Percentiles rank a stretch among this genome's conserved stretches.
These are phyloP conservation scores for Abramis brama DNA, from an alignment of 2,113 vertebrate genomes.

Conservation along the genomic window DNA sequence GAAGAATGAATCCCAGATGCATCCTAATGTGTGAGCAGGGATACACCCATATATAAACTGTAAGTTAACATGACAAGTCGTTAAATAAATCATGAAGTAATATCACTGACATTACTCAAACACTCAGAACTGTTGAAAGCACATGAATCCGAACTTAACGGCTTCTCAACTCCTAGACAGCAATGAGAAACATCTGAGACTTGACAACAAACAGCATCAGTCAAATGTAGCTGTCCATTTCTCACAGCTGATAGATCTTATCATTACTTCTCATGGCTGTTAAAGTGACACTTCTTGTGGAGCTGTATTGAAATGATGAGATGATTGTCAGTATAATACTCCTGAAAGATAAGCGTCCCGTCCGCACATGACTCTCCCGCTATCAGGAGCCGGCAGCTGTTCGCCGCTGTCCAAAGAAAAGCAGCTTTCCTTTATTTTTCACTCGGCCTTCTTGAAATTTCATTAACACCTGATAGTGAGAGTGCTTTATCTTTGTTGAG, in stretches of 20 bases:
- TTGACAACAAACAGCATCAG: neutral
- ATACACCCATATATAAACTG: neutral
- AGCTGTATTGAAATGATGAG: slow-evolving; percentile 1
- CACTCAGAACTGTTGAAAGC: neutral
- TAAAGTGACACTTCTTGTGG: neutral
- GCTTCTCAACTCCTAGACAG: neutral
- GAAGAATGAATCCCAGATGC: neutral
- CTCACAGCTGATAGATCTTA: neutral
- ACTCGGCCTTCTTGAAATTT: slow-evolving; percentile 36
- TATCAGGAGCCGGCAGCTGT: slow-evolving; percentile 47
- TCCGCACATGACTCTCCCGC: neutral
- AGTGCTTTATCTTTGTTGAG: slow-evolving; percentile 20
- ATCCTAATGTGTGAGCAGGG: neutral
- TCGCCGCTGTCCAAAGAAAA: slow-evolving; percentile 32
- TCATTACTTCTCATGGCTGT: neutral
- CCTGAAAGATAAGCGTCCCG: slow-evolving; percentile 12
- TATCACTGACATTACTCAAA: neutral
- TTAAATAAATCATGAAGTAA: neutral
- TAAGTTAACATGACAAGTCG: neutral
- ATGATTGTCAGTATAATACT: slow-evolving; percentile 1
- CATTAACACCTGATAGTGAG: slow-evolving; percentile 55
- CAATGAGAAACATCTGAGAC: neutral
- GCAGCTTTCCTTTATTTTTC: slow-evolving; percentile 44
- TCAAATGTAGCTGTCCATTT: neutral
- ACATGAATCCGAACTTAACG: neutral